phyloP scores from a whole-genome alignment of 2,888 invertebrate genomes.

The Archips xylosteana region DNA sequence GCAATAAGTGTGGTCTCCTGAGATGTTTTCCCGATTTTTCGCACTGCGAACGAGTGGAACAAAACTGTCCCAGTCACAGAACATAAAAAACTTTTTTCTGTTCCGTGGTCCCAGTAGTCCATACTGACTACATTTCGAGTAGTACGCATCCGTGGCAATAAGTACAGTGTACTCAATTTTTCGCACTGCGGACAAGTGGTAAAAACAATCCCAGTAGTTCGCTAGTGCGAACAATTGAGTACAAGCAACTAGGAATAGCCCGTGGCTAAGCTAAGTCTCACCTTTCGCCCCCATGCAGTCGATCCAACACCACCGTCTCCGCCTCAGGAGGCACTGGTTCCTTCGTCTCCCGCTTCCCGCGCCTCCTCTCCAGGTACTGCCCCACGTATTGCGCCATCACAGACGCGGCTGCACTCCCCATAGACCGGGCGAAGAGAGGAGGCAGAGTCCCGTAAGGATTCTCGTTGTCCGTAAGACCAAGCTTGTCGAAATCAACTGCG shows the following conservation, averaged over 20 bases:
- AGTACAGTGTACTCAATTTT: too few species aligned
- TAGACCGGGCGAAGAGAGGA: constrained; percentile 90
- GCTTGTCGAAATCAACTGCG: constrained; percentile 93
- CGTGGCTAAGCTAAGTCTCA: constrained; percentile 50
- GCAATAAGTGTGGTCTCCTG: too few species aligned
- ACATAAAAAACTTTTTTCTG: too few species aligned
- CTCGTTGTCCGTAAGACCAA: constrained; percentile 95
- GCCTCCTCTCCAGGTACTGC: constrained; percentile 87
- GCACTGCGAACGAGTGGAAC: too few species aligned
- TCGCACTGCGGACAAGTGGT: too few species aligned
- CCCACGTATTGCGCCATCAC: constrained; percentile 90
- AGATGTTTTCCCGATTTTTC: too few species aligned
- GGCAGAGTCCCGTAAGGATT: constrained; percentile 94
- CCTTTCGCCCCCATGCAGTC: constrained; percentile 93
- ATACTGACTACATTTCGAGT: too few species aligned
- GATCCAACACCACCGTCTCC: constrained; percentile 68
- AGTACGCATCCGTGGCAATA: too few species aligned
- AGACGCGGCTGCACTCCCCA: constrained; percentile 90
- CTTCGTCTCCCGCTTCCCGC: constrained; percentile 76
- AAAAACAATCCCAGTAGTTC: too few species aligned
- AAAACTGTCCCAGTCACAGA: too few species aligned
- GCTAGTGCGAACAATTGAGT: too few species aligned
- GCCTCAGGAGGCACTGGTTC: constrained; percentile 65
- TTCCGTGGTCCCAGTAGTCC: too few species aligned
- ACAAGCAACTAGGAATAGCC: background rate